These are phyloP conservation scores for Micromys minutus DNA, from an alignment of 2,113 vertebrate species.

Conservation along the genomic window DNA sequence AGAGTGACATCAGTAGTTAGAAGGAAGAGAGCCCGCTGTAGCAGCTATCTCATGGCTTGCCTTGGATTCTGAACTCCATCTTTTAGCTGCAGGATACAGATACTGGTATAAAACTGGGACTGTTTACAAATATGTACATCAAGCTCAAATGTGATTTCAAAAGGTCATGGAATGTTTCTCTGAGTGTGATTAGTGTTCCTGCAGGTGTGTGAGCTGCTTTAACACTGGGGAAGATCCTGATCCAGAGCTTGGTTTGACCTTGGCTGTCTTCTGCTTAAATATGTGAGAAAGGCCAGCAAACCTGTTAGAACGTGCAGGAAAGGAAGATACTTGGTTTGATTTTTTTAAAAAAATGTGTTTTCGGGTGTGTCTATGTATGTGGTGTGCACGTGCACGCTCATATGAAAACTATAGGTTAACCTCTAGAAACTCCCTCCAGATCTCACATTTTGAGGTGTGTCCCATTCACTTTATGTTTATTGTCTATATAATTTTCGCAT, in stretches of 20 bases:
- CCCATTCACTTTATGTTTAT: background rate
- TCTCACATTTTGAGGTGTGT: background rate
- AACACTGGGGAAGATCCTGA: background rate
- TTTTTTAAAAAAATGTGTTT: background rate
- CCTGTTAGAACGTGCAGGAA: background rate
- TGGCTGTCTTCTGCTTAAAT: background rate
- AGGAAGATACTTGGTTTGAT: background rate
- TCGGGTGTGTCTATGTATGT: background rate
- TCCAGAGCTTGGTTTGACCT: background rate
- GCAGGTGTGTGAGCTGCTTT: background rate
- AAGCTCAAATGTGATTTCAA: background rate
- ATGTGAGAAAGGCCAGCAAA: background rate
- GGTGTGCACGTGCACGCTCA: no score
- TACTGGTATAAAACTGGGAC: background rate
- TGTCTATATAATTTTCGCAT: background rate
- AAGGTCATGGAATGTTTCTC: background rate
- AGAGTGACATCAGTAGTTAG: background rate
- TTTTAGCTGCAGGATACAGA: background rate
- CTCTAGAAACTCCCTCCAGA: no score
- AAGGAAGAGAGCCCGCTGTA: background rate
- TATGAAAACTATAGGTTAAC: background rate
- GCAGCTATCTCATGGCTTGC: background rate
- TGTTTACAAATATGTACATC: background rate
- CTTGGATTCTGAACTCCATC: slow-evolving; percentile 38
- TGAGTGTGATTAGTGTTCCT: background rate